Percentiles rank a stretch among this genome's conserved stretches.
Conservation (phyloP, 2,113 vertebrate species). For the Phyllostomus discolor region DNA sequence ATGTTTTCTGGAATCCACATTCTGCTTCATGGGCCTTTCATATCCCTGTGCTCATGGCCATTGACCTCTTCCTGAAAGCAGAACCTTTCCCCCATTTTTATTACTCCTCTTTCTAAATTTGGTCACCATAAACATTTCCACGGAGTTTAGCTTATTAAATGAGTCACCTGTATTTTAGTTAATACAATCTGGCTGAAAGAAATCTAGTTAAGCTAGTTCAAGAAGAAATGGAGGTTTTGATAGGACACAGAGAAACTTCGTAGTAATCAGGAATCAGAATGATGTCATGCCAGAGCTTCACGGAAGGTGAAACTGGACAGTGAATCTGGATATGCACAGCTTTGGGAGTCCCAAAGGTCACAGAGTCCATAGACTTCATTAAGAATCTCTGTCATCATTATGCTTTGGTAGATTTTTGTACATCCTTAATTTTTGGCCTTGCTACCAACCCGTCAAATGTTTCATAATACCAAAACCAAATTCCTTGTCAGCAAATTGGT, state of each 20-base stretch:
- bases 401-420: not conserved
- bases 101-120: not conserved
- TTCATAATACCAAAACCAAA: not conserved
- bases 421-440: not conserved
- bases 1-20: not conserved
- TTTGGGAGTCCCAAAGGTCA: not conserved
- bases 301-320: not conserved
- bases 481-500: not conserved
- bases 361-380: not conserved
- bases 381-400: not conserved
- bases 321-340: not conserved
- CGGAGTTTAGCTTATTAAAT: not conserved
- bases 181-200: not conserved
- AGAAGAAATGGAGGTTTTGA: not conserved
- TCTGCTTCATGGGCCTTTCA: not conserved
- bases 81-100: not conserved
- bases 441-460: not conserved
- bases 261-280: not conserved
- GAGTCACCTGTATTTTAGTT: not conserved
- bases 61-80: not conserved
- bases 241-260: not conserved
- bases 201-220: not conserved
- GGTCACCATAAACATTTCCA: not conserved
- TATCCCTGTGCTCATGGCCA: fast-evolving
- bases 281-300: not conserved